phyloP scores from a whole-genome alignment of 2,888 invertebrate genomes.

The Lapara coniferarum region DNA sequence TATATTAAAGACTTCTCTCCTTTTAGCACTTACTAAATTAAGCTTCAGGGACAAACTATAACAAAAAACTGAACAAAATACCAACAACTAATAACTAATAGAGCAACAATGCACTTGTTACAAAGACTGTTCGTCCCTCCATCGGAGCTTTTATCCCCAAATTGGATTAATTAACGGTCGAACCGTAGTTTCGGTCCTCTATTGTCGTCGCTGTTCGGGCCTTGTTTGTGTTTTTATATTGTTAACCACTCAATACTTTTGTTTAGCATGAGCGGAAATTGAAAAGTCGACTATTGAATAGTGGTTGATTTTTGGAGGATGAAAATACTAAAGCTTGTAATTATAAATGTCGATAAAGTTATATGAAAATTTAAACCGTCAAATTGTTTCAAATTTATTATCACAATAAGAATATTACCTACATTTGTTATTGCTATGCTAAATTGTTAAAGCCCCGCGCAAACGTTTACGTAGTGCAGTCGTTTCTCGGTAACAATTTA shows the following conservation, averaged over 20 bases:
- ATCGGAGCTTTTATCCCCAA: constrained; percentile 38
- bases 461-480: too few species aligned
- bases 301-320: not conserved
- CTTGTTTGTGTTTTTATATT: constrained; percentile 11
- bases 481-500: too few species aligned
- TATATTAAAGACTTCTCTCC: not conserved
- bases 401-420: too few species aligned
- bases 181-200: constrained; percentile 31
- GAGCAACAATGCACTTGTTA: constrained; percentile 21
- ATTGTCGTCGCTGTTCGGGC: constrained; percentile 32
- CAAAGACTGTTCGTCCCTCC: constrained; percentile 3
- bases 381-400: too few species aligned
- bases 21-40: not conserved
- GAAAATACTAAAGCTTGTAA: not conserved
- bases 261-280: not conserved
- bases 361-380: too few species aligned
- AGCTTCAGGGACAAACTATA: not conserved
- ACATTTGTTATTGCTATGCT: too few species aligned
- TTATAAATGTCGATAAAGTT: too few species aligned
- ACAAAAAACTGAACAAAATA: constrained; percentile 4
- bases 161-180: constrained; percentile 47
- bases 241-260: not conserved
- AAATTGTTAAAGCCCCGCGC: too few species aligned
- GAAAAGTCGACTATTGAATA: not conserved
- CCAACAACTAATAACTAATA: constrained; percentile 10